Percentiles rank a stretch among this genome's conserved stretches.
Conservation (phyloP, 2,113 vertebrate genomes). For the Lichenostomus cassidix region DNA sequence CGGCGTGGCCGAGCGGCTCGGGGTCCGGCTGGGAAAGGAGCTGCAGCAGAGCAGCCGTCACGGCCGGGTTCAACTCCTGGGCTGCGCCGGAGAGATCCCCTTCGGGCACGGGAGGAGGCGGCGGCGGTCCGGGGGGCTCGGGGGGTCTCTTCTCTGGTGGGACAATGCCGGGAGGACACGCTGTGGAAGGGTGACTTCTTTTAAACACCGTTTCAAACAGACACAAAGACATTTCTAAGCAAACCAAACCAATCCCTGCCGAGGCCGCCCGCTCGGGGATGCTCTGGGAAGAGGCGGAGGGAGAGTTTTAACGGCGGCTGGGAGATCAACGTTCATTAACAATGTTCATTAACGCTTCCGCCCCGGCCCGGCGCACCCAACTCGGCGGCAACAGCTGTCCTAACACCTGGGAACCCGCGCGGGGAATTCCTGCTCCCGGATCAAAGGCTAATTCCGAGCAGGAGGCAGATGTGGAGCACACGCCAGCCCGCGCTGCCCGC, state of each 20-base stretch:
- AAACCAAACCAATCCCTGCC: not conserved
- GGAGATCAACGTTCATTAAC: not conserved
- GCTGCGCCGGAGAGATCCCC: constrained; percentile 66
- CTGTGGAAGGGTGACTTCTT: constrained; percentile 83
- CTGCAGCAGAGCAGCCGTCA: constrained; percentile 91
- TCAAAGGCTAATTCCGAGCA: not conserved
- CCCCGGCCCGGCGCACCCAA: not conserved
- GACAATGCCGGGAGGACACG: constrained; percentile 80
- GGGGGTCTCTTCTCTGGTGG: constrained; percentile 89
- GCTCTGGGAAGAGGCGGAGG: not conserved
- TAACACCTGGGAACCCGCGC: not conserved
- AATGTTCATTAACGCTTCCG: not conserved
- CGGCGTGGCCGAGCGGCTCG: constrained; percentile 70
- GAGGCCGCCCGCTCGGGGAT: not conserved
- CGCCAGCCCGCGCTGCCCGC: accelerated
- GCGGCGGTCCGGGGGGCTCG: constrained; percentile 79
- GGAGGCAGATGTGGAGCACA: not conserved
- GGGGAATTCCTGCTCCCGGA: not conserved
- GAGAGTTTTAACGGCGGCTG: not conserved
- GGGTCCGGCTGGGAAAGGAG: constrained; percentile 90
- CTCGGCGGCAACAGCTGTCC: not conserved
- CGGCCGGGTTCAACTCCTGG: constrained; percentile 85
- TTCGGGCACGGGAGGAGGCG: constrained; percentile 65
- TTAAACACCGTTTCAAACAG: constrained; percentile 72
- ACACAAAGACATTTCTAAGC: constrained; percentile 10